phyloP scores from a whole-genome alignment of 2,888 invertebrate genomes.

The Strigamia transsilvanica region DNA sequence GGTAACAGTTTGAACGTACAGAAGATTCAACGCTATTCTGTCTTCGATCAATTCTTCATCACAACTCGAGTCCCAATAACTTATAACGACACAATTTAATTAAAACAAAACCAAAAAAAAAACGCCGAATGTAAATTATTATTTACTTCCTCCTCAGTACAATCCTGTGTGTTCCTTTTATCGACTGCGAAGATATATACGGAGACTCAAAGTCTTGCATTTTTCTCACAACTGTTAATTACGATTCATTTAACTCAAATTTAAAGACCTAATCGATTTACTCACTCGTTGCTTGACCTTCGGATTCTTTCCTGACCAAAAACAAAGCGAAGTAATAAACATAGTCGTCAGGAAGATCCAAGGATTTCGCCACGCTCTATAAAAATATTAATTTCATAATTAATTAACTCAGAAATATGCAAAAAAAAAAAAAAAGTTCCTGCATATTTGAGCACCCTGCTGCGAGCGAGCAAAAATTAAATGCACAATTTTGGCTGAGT shows the following conservation, averaged over 20 bases:
- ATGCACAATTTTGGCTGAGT: no score
- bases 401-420: neutral
- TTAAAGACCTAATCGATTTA: slow-evolving; percentile 53
- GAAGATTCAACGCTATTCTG: slow-evolving; percentile 81
- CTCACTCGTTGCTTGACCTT: slow-evolving; percentile 74
- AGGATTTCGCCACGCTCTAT: slow-evolving; percentile 80
- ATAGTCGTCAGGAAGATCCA: slow-evolving; percentile 81
- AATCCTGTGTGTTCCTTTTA: slow-evolving; percentile 78
- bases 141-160: slow-evolving; percentile 83
- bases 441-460: no score
- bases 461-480: no score
- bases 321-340: slow-evolving; percentile 90
- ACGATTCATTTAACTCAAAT: neutral
- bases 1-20: slow-evolving; percentile 85
- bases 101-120: slow-evolving; percentile 48
- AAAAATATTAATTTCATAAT: slow-evolving; percentile 53
- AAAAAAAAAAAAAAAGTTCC: no score
- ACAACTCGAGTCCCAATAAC: slow-evolving; percentile 88
- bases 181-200: slow-evolving; percentile 86
- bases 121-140: neutral
- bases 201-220: slow-evolving; percentile 98
- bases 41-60: slow-evolving; percentile 85
- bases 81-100: slow-evolving; percentile 61
- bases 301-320: slow-evolving; percentile 79
- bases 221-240: slow-evolving; percentile 77